These are phyloP conservation scores for Tipula lateralis DNA, from an alignment of 2,888 invertebrate species.

Conservation along the genomic window DNA sequence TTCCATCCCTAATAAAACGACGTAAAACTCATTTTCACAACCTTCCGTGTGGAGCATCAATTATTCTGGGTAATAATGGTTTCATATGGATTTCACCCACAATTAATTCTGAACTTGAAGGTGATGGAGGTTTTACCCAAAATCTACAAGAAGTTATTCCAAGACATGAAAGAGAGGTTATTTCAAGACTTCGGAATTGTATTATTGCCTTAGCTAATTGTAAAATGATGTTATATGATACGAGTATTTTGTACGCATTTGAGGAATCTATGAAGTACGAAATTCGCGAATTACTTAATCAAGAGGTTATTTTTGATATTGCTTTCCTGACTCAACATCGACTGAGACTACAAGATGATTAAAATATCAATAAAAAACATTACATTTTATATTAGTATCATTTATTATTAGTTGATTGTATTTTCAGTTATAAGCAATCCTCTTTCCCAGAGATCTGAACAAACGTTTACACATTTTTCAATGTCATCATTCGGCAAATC, in stretches of 20 bases:
- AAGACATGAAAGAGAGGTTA: constrained; percentile 72
- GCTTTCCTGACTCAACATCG: constrained; percentile 74
- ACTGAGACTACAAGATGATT: constrained; percentile 52
- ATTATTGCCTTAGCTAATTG: constrained; percentile 79
- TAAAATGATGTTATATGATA: constrained; percentile 87
- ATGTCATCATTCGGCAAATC: constrained; percentile 63
- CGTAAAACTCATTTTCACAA: constrained; percentile 96
- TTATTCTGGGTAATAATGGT: constrained; percentile 95
- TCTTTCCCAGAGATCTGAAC: constrained; percentile 74
- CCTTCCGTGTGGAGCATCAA: constrained; percentile 81
- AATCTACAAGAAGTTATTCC: constrained; percentile 68
- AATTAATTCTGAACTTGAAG: constrained; percentile 55
- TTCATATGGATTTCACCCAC: constrained; percentile 88
- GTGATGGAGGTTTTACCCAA: constrained; percentile 70
- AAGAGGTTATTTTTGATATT: constrained; percentile 80
- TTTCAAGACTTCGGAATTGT: constrained; percentile 84
- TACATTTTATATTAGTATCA: background rate
- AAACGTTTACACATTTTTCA: constrained; percentile 61
- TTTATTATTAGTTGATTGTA: background rate
- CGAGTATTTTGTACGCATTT: constrained; percentile 84
- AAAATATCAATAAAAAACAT: constrained; percentile 25
- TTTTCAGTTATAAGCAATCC: constrained; percentile 66
- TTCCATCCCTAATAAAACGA: constrained; percentile 84
- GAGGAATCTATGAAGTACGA: constrained; percentile 82
- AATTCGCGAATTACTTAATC: constrained; percentile 71